Percentiles rank a stretch among this genome's conserved stretches.
Conservation (phyloP, 2,797 vertebrate species). For the Pipistrellus kuhlii region DNA sequence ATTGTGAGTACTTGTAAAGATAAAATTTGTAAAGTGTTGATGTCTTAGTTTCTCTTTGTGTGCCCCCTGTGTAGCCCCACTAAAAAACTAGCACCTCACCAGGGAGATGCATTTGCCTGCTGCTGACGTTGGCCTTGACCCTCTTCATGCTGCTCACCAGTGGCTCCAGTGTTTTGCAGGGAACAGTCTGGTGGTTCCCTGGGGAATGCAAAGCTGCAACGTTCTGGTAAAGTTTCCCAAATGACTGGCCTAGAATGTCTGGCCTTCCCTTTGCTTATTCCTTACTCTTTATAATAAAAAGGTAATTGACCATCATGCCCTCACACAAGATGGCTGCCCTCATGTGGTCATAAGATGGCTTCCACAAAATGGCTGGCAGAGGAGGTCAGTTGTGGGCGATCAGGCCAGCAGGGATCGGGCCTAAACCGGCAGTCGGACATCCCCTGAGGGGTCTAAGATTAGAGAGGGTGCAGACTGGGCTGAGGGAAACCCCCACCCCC, state of each 20-base stretch:
- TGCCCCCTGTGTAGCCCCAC: not conserved
- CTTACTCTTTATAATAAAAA: no score
- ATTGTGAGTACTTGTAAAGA: slow-evolving; percentile 35
- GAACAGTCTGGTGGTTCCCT: not conserved
- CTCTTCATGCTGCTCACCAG: not conserved
- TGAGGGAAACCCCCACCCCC: no score
- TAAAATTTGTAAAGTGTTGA: not conserved
- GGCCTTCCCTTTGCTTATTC: not conserved
- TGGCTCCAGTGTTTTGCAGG: not conserved
- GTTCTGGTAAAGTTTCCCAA: not conserved
- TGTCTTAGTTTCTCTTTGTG: slow-evolving; percentile 8
- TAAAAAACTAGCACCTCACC: not conserved
- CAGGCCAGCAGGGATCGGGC: no score
- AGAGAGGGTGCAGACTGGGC: no score
- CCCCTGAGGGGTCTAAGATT: no score
- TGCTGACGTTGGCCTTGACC: not conserved
- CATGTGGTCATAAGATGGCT: no score
- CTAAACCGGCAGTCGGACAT: no score
- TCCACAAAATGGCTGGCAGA: no score
- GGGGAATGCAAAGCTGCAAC: not conserved
- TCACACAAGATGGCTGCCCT: no score
- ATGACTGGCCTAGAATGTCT: not conserved
- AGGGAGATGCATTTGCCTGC: not conserved
- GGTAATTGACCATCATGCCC: no score
- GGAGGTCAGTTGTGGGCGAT: no score